These are phyloP conservation scores for Mycalesis mineus DNA, from an alignment of 2,888 invertebrate species.

Conservation along the genomic window DNA sequence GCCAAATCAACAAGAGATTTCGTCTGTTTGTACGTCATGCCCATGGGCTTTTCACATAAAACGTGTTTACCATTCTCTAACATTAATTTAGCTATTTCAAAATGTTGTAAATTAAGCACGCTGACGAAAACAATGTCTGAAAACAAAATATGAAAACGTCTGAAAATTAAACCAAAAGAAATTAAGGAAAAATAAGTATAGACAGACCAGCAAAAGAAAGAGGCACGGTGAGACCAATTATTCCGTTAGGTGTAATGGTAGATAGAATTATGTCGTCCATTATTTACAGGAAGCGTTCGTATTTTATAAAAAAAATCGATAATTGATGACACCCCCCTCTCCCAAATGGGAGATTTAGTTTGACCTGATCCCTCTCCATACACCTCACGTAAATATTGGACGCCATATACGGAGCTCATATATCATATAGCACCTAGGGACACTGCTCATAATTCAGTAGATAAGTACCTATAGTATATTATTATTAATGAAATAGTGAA, in stretches of 20 bases:
- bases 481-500: no score
- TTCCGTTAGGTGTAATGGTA: background rate
- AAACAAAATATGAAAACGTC: slow-evolving; percentile 41
- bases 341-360: no score
- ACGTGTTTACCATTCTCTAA: slow-evolving; percentile 88
- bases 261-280: background rate
- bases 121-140: slow-evolving; percentile 91
- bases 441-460: no score
- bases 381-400: no score
- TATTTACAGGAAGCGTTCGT: no score
- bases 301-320: no score
- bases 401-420: no score
- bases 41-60: slow-evolving; percentile 91
- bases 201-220: background rate
- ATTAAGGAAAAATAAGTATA: background rate
- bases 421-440: no score
- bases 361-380: no score
- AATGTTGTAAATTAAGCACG: slow-evolving; percentile 85
- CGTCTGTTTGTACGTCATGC: slow-evolving; percentile 84
- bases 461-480: no score
- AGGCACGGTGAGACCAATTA: background rate
- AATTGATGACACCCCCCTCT: no score
- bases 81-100: slow-evolving; percentile 83
- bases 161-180: slow-evolving; percentile 10
- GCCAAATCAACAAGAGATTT: slow-evolving; percentile 82